Conservation (phyloP, 2,888 invertebrate species). For the Penaeus monodon region DNA sequence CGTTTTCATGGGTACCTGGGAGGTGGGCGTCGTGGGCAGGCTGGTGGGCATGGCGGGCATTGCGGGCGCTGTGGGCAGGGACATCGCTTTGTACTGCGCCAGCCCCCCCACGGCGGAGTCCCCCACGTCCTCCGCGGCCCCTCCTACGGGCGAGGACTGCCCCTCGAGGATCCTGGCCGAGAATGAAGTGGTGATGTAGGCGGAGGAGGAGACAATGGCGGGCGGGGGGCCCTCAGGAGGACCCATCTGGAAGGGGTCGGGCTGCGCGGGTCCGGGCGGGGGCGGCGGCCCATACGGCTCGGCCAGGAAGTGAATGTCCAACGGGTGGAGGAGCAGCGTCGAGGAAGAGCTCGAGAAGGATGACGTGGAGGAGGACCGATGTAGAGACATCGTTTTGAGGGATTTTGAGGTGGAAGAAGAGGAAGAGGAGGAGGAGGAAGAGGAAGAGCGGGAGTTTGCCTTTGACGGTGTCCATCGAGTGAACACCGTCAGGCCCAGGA, state of each 20-base stretch:
- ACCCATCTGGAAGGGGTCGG: background rate
- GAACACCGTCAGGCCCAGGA: conserved; percentile 39
- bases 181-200: background rate
- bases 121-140: background rate
- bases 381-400: conserved; percentile 29
- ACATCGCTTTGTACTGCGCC: background rate
- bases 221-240: background rate
- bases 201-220: background rate
- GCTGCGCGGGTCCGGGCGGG: background rate
- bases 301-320: conserved; percentile 38
- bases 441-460: background rate
- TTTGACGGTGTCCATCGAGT: conserved; percentile 34
- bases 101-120: background rate
- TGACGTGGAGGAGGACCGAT: conserved; percentile 6
- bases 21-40: background rate
- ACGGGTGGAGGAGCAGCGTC: conserved; percentile 65
- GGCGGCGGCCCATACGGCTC: conserved; percentile 43
- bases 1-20: background rate
- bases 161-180: background rate
- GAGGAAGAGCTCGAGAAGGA: conserved; percentile 67
- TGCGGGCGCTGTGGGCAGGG: background rate
- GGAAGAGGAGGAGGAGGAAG: conserved; percentile 12
- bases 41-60: background rate
- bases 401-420: conserved; percentile 1
- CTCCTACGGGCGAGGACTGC: background rate